A percentile compares a stretch with the other conserved stretches of the same genome.
phyloP scores from a whole-genome alignment of 2,888 invertebrate species.

The Dorcus hopei region DNA sequence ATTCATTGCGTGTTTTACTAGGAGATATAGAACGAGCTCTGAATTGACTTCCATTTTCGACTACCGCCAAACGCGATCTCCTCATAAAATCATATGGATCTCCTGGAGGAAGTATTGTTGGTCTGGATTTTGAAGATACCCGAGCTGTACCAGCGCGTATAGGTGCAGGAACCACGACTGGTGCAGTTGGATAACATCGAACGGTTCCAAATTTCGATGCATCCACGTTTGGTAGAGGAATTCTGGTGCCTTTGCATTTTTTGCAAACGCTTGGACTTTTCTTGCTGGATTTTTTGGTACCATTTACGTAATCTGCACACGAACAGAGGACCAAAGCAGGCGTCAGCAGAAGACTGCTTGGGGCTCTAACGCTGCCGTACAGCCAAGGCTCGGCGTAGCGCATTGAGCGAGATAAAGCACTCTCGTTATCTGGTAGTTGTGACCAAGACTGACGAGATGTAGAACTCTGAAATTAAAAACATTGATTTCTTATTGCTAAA shows the following conservation, averaged over 20 bases:
- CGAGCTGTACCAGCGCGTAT: slow-evolving; percentile 63
- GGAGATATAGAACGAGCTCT: slow-evolving; percentile 52
- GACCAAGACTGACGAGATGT: slow-evolving; percentile 36
- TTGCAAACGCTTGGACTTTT: slow-evolving; percentile 75
- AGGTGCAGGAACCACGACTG: slow-evolving; percentile 31
- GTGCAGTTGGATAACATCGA: slow-evolving; percentile 43
- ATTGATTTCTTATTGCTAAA: not conserved
- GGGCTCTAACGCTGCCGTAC: slow-evolving; percentile 70
- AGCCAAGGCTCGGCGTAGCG: slow-evolving; percentile 83
- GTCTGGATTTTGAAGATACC: slow-evolving; percentile 59
- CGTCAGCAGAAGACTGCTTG: slow-evolving; percentile 45
- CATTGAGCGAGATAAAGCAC: slow-evolving; percentile 79
- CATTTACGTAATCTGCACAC: slow-evolving; percentile 75
- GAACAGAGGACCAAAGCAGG: slow-evolving; percentile 75
- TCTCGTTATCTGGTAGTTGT: slow-evolving; percentile 59
- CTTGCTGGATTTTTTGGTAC: slow-evolving; percentile 68
- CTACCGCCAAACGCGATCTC: slow-evolving; percentile 59
- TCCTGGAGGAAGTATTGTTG: slow-evolving; percentile 62
- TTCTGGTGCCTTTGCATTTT: slow-evolving; percentile 78
- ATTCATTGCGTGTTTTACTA: slow-evolving; percentile 31
- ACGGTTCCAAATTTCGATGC: slow-evolving; percentile 64
- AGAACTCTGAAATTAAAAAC: slow-evolving; percentile 32
- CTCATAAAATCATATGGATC: slow-evolving; percentile 85
- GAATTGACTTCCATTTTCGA: slow-evolving; percentile 37
- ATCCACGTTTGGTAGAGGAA: slow-evolving; percentile 61